A percentile compares a stretch with the other conserved stretches of the same genome.
Conservation (phyloP, 2,888 invertebrate genomes). For the Hyles lineata region DNA sequence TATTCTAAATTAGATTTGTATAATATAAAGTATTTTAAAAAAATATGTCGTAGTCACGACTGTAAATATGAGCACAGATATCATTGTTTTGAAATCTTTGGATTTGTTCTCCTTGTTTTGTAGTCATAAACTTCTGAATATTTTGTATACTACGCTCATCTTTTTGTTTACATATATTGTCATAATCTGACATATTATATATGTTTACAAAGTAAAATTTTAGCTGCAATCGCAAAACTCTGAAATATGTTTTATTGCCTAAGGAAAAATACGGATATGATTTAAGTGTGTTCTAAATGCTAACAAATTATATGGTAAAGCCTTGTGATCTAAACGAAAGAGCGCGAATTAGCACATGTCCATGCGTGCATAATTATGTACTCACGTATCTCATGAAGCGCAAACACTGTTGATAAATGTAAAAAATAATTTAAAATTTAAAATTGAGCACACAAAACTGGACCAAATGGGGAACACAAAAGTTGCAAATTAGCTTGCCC, state of each 20-base stretch:
- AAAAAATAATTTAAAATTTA: slow-evolving; percentile 42
- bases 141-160: too few relatives aligned
- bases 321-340: slow-evolving; percentile 27
- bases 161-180: too few relatives aligned
- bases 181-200: neutral
- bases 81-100: too few relatives aligned
- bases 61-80: too few relatives aligned
- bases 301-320: slow-evolving; percentile 2
- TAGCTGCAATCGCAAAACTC: neutral
- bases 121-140: too few relatives aligned
- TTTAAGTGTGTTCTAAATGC: neutral
- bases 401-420: slow-evolving; percentile 42
- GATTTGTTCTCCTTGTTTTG: too few relatives aligned
- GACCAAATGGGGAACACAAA: slow-evolving; percentile 58
- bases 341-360: slow-evolving; percentile 34
- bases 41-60: too few relatives aligned
- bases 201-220: neutral
- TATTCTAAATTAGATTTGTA: too few relatives aligned
- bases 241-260: neutral
- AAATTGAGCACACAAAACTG: slow-evolving; percentile 59
- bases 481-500: slow-evolving; percentile 69
- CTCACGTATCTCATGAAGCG: slow-evolving; percentile 42
- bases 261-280: neutral
- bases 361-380: slow-evolving; percentile 37
- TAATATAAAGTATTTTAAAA: too few relatives aligned